Evolutionary conservation across 2,797 vertebrate genomes (phyloP).

Genomic region (Lagorchestes hirsutus): DNA sequence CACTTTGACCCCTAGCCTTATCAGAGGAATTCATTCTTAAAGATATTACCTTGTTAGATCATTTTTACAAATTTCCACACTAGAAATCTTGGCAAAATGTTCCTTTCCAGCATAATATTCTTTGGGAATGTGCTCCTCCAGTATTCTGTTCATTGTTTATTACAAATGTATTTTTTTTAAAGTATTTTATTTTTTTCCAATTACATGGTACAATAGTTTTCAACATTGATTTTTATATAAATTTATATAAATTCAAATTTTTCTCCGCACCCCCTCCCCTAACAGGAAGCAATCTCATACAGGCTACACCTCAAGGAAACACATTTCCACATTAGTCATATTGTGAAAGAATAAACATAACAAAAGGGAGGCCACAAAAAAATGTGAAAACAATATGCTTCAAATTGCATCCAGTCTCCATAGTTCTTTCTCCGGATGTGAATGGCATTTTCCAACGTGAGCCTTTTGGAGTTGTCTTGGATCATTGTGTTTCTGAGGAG

Average conservation of each 20-base stretch:
- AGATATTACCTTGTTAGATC: conserved; percentile 8
- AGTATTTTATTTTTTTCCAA: neutral
- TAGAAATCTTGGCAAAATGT: neutral
- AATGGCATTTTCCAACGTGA: neutral
- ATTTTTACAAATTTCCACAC: conserved; percentile 6
- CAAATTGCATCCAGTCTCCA: neutral
- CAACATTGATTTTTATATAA: neutral
- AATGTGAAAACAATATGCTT: neutral
- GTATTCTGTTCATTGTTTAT: conserved; percentile 12
- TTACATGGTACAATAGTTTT: neutral
- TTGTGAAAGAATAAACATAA: neutral
- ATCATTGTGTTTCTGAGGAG: neutral
- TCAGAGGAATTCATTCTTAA: conserved; percentile 46
- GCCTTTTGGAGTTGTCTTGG: neutral
- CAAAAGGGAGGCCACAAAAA: neutral
- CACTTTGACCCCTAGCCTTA: neutral
- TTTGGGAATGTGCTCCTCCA: neutral
- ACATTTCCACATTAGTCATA: neutral
- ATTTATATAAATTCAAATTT: neutral
- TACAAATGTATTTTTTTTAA: neutral
- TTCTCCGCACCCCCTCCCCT: neutral
- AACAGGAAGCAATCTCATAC: neutral
- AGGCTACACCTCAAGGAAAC: neutral
- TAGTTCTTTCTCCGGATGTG: neutral
- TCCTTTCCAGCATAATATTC: conserved; percentile 13